phyloP scores from a whole-genome alignment of 2,797 vertebrate species.

The Notolabrus celidotus region DNA sequence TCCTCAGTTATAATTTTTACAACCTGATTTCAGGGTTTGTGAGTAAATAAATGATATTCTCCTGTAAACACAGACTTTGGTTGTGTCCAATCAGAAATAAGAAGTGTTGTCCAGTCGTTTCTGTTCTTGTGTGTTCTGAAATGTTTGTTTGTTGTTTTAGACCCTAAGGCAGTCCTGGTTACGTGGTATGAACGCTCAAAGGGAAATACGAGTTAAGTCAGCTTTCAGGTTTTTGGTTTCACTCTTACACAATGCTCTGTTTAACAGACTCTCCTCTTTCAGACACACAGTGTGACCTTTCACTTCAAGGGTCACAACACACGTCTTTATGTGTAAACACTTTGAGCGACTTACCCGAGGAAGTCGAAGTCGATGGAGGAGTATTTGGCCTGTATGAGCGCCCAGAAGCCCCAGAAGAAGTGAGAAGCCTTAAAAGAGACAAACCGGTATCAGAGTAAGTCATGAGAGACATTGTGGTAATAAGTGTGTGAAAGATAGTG shows the following conservation, averaged over 20 bases:
- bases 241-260: constrained; percentile 25
- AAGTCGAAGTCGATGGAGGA: constrained; percentile 97
- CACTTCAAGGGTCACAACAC: constrained; percentile 4
- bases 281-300: constrained; percentile 8
- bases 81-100: too few species aligned
- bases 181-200: neutral
- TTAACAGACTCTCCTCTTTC: constrained; percentile 25
- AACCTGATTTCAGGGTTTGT: too few species aligned
- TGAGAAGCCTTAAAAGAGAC: constrained; percentile 90
- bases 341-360: constrained; percentile 87
- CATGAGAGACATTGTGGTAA: neutral
- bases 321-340: neutral
- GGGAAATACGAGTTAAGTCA: constrained; percentile 17
- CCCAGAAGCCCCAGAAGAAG: constrained; percentile 98
- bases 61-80: too few species aligned
- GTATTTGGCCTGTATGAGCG: constrained; percentile 96
- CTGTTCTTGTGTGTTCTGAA: too few species aligned
- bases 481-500: neutral
- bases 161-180: neutral
- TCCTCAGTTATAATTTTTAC: too few species aligned
- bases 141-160: too few species aligned
- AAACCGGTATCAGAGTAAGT: constrained; percentile 26
- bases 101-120: too few species aligned
- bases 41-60: too few species aligned
- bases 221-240: constrained; percentile 44